Conservation (phyloP, 2,797 vertebrate genomes). For the Epinephelus malabaricus region DNA sequence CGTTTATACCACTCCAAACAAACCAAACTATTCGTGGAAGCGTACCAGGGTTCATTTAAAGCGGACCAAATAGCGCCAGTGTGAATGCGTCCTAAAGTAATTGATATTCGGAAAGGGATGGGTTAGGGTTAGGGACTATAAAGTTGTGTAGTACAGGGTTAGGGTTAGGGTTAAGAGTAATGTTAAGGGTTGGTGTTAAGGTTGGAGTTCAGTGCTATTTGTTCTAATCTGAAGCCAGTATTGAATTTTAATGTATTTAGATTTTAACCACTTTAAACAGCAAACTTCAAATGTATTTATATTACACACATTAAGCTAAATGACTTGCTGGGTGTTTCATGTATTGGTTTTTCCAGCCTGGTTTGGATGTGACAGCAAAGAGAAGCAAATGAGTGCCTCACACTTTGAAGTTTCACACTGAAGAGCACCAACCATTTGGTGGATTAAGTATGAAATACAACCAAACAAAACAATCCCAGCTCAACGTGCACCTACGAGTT, state of each 20-base stretch:
- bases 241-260: neutral
- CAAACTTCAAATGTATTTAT: too few relatives aligned
- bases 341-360: neutral
- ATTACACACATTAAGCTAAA: neutral
- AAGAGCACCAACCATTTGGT: neutral
- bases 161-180: neutral
- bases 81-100: too few relatives aligned
- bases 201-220: neutral
- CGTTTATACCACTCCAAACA: too few relatives aligned
- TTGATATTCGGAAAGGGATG: too few relatives aligned
- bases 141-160: too few relatives aligned
- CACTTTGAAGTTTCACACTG: neutral
- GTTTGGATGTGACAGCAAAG: neutral
- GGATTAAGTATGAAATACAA: neutral
- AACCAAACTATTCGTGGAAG: too few relatives aligned
- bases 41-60: too few relatives aligned
- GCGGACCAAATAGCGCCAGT: too few relatives aligned
- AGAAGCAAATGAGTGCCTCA: neutral
- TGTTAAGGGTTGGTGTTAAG: neutral
- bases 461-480: neutral
- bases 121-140: neutral
- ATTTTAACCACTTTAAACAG: too few relatives aligned
- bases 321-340: neutral
- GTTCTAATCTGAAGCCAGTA: slow-evolving; percentile 16
- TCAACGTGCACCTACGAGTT: neutral